These are phyloP conservation scores for Enteromius radiatus DNA, from an alignment of 2,797 vertebrate species.

Conservation along the genomic window DNA sequence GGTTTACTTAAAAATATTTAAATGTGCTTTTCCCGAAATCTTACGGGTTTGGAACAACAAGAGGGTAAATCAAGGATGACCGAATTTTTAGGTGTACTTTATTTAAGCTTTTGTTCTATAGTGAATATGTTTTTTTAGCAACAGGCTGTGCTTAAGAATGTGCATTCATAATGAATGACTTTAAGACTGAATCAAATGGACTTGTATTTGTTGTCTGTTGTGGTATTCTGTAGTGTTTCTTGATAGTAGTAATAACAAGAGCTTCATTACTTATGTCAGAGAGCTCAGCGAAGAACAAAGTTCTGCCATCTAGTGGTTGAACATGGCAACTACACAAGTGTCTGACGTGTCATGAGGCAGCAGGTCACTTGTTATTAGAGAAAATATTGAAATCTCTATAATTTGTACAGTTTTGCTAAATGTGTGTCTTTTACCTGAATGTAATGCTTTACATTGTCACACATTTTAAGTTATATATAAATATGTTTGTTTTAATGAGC, in stretches of 20 bases:
- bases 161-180: slow-evolving; percentile 25
- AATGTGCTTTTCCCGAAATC: neutral
- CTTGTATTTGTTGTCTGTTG: slow-evolving; percentile 2
- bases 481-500: slow-evolving; percentile 13
- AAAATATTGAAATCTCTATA: neutral
- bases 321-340: neutral
- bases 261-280: neutral
- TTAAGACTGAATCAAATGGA: neutral
- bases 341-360: neutral
- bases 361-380: neutral
- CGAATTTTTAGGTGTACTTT: neutral
- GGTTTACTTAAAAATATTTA: neutral
- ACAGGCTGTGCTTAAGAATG: neutral
- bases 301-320: slow-evolving; percentile 25
- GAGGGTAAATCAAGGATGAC: neutral
- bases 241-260: neutral
- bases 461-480: slow-evolving; percentile 17
- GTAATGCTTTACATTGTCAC: neutral
- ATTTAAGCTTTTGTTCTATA: neutral
- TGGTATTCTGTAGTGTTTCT: neutral
- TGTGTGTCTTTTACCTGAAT: neutral
- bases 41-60: neutral
- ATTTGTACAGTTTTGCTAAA: neutral
- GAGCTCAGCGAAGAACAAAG: neutral
- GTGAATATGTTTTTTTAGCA: neutral